These are phyloP conservation scores for Bungarus multicinctus DNA, from an alignment of 2,113 vertebrate species.

Conservation along the genomic window DNA sequence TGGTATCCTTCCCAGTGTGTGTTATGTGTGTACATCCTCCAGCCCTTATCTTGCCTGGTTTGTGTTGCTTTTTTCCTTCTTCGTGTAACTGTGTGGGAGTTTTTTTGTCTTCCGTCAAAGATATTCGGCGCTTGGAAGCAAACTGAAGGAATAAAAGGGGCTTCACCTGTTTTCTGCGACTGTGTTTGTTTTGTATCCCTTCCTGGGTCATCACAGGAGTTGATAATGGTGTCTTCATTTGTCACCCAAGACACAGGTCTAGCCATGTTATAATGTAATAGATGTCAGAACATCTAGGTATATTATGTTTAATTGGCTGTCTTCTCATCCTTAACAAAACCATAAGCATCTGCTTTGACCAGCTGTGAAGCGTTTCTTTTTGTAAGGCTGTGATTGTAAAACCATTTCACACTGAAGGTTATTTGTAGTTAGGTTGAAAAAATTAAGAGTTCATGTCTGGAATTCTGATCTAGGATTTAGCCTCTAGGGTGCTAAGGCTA, in stretches of 20 bases:
- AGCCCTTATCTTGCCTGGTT: no score
- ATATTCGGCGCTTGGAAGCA: no score
- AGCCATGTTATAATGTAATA: neutral
- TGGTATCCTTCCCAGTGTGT: no score
- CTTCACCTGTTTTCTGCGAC: no score
- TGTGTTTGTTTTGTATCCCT: no score
- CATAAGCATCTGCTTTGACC: neutral
- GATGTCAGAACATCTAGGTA: neutral
- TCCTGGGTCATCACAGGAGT: no score
- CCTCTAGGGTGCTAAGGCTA: constrained; percentile 28
- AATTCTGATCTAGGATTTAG: constrained; percentile 5
- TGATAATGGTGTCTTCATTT: neutral
- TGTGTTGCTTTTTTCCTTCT: no score
- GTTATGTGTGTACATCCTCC: no score
- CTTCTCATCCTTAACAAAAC: neutral
- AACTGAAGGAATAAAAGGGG: no score
- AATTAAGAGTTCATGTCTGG: constrained; percentile 22
- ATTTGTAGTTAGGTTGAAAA: constrained; percentile 34
- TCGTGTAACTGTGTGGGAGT: no score
- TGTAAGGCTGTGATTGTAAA: neutral
- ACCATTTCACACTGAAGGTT: neutral
- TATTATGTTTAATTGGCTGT: neutral
- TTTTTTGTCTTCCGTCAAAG: no score
- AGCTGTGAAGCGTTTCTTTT: neutral
- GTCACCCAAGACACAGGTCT: neutral